Percentiles rank a stretch among this genome's conserved stretches.
Evolutionary conservation across 2,797 vertebrate genomes (phyloP).

Genomic region (Eutrigla gurnardus): DNA sequence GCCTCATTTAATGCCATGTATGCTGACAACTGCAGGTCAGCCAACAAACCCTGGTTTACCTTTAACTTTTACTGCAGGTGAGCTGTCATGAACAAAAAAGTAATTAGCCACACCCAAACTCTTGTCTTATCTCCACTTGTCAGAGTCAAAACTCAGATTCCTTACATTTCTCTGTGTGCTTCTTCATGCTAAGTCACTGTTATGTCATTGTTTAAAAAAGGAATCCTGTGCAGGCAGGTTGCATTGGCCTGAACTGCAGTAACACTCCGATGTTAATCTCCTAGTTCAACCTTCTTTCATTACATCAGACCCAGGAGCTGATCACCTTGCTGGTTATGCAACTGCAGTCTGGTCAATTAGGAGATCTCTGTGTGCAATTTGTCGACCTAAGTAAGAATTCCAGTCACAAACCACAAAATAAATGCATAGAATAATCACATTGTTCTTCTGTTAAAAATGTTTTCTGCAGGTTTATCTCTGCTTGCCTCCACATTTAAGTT

Average conservation of each 20-base stretch:
- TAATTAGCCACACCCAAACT: not conserved
- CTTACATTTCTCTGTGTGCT: slow-evolving; percentile 30
- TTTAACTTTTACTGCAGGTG: slow-evolving; percentile 50
- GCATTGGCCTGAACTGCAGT: slow-evolving; percentile 2
- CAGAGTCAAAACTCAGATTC: slow-evolving; percentile 35
- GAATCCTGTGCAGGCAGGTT: slow-evolving; percentile 28
- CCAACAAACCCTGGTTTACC: slow-evolving; percentile 3
- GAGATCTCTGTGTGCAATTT: not conserved
- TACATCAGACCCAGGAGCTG: slow-evolving; percentile 13
- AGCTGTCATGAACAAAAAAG: slow-evolving; percentile 4
- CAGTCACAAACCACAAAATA: not conserved
- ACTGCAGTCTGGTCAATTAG: slow-evolving; percentile 18
- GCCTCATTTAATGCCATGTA: slow-evolving; percentile 26
- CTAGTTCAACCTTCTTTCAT: slow-evolving; percentile 31
- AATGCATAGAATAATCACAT: not conserved
- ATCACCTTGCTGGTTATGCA: slow-evolving; percentile 44
- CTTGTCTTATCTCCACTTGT: not conserved
- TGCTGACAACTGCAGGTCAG: slow-evolving; percentile 19
- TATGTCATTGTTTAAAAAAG: slow-evolving; percentile 30
- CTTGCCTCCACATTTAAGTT: too few relatives aligned
- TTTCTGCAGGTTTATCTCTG: too few relatives aligned
- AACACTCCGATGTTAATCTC: slow-evolving; percentile 1
- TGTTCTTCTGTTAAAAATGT: not conserved
- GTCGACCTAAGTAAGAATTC: not conserved
- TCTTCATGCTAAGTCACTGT: slow-evolving; percentile 11